phyloP scores from a whole-genome alignment of 2,888 invertebrate species.

The Drosophila neonasuta region DNA sequence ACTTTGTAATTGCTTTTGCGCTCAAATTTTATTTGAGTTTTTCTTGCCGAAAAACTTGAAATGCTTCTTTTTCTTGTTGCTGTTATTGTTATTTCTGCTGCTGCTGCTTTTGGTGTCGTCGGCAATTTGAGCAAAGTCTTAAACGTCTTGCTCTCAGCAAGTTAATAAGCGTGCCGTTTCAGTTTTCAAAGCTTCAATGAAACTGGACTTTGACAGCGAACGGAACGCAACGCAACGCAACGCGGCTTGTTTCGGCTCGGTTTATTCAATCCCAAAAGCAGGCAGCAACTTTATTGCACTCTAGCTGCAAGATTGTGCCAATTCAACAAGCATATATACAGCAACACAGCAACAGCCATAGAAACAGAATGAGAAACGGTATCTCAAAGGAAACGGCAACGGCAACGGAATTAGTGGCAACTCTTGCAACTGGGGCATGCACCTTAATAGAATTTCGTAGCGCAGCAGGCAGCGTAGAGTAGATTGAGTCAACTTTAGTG shows the following conservation, averaged over 20 bases:
- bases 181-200: conserved; percentile 52
- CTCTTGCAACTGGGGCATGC: conserved; percentile 11
- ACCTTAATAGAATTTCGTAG: conserved; percentile 14
- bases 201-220: conserved; percentile 19
- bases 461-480: not conserved
- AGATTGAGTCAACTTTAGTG: not conserved
- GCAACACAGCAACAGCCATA: too few relatives aligned
- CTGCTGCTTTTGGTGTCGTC: conserved; percentile 28
- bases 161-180: conserved; percentile 71
- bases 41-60: conserved; percentile 42
- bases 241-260: not conserved
- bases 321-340: conserved; percentile 21
- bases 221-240: too few relatives aligned
- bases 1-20: conserved; percentile 75
- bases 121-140: conserved; percentile 59
- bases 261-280: conserved; percentile 18
- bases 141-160: conserved; percentile 60
- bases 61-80: conserved; percentile 18
- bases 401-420: not conserved
- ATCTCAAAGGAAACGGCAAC: conserved; percentile 3
- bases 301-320: conserved; percentile 34
- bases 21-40: conserved; percentile 64
- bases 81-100: conserved; percentile 22
- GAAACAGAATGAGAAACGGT: not conserved
- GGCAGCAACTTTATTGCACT: conserved; percentile 36